Base-by-base conservation (phyloP, 2,888 invertebrate genomes). In the Cactoblastis cactorum region DNA sequence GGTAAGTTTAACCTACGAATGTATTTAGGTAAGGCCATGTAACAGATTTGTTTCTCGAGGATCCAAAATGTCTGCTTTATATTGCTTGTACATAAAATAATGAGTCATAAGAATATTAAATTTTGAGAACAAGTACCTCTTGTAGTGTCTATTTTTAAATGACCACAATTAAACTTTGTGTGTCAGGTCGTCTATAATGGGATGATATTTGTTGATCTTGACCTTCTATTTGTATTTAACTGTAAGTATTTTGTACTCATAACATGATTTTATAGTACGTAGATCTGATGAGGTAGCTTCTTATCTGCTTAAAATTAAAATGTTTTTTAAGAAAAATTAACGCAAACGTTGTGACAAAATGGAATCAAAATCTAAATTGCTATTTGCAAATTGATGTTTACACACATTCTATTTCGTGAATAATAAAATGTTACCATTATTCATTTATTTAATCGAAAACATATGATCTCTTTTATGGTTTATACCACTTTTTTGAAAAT, bases 21-120 rank as follows among this genome's bases (percentile, higher is more conserved):
- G 24, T 52, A 51, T 45, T 49, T 43, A 32, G 46, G 37, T 51
- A 49, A 54, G 55, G 55, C 54, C 58, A 43, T 45, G 38, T 56
- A 53, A 56, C 56, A 53, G 53, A 51, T 53, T 37, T 34, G 18
- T 14, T 37, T 45, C 19, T 48, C 24, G 8, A 49, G 33, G 32
- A 32, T 45, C 22, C 15, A 12, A 47, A 12, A 24, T 37, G 14
- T 28, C 15, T 35, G 47, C 18, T 47, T 47, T 3, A n/a, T 37
- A 24, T 14, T n/a, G n/a, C 6, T 37, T 4, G 28, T 1, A 28
- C 3, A 24, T 14, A 8, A 24, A 34, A 18, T 14, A 34, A 19
- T 19, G 18, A 24, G 28, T 47, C 37, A 47, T 24, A 14, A 9
- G 47, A 37, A 47, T 47, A 47, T 47, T 19, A 28, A 37, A 47